Evolutionary conservation across 2,888 invertebrate species (phyloP), one percentile per base, ranked within the genome.

Genomic region (Rhabditoides inermis): DNA sequence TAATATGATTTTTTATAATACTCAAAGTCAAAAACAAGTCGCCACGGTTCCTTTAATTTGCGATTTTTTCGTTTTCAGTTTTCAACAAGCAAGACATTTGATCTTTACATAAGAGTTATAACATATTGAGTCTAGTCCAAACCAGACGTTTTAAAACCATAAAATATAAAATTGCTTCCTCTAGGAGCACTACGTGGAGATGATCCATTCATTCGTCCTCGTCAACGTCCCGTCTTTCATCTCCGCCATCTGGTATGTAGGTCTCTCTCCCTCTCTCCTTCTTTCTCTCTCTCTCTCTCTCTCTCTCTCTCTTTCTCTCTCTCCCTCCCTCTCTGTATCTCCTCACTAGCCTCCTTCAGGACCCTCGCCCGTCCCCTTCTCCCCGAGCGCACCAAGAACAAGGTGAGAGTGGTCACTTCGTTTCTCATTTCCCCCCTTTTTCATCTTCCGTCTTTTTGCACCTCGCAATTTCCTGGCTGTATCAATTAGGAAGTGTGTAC

Each of bases 181-280:
- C n/a, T n/a, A n/a, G n/a, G 68, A 68, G 41, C 68, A 68, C 51
- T 70, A 63, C 46, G 69, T 73, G 12, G 73, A 73, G 41, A 40
- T 73, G 49, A 60, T 73, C 28, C 69, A 71, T 46, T 61, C 62
- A 12, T 73, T 74, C 49, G 74, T 74, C 18, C 58, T 74, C 5
- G 73, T 74, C 45, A 70, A 68, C 45, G 74, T 68, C 7, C 74
- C 74, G 6, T 49, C 60, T 5, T 74, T 74, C 54, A 74, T 74
- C 42, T 53, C 57, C 25, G 60, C 66, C 1, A 55, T 68, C 22
- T 68, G 68, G 64, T 61, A 30, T 39, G 39, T 15, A 39, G 15
- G 10, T 39, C 39, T 39, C 20, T 39, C 39, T 39, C 39, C n/a
- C 39, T 39, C 48, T 47, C 47, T 53, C 39, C 42, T 44, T 37